Evolutionary conservation across 2,888 invertebrate species (phyloP).

Genomic region (Campoplex capitator): DNA sequence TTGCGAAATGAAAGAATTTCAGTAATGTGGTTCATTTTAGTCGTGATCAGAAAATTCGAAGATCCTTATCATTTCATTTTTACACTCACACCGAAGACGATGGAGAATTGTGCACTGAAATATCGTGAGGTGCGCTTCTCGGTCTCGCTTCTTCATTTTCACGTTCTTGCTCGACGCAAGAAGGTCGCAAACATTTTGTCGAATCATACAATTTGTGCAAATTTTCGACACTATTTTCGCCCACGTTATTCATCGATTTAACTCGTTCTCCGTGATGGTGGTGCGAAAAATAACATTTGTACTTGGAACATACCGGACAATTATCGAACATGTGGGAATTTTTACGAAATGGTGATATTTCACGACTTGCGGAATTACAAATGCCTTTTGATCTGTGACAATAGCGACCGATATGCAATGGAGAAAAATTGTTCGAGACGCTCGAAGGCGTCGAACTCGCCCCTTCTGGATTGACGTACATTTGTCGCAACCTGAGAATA

Average conservation of each 20-base stretch:
- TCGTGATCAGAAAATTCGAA: background rate
- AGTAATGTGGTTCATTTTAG: background rate
- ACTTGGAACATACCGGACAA: conserved; percentile 80
- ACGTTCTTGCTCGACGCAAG: conserved; percentile 58
- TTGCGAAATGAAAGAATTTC: background rate
- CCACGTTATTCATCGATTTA: conserved; percentile 10
- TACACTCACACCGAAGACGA: conserved; percentile 72
- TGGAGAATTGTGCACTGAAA: conserved; percentile 64
- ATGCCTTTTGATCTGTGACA: conserved; percentile 69
- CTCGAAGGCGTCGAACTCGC: conserved; percentile 56
- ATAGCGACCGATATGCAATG: conserved; percentile 68
- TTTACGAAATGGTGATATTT: conserved; percentile 64
- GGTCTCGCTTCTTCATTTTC: conserved; percentile 62
- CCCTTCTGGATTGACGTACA: conserved; percentile 59
- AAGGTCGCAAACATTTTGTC: conserved; percentile 47
- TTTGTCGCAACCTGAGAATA: conserved; percentile 51
- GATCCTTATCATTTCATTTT: background rate
- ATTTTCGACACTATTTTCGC: conserved; percentile 39
- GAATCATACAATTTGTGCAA: conserved; percentile 57
- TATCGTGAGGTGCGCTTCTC: conserved; percentile 68
- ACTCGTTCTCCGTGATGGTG: conserved; percentile 57
- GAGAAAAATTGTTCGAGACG: conserved; percentile 60
- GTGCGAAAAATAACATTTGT: conserved; percentile 78
- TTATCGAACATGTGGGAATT: conserved; percentile 74
- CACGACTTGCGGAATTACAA: conserved; percentile 31